These are phyloP conservation scores for Drosophila incognita DNA, from an alignment of 2,888 invertebrate species.

Conservation along the genomic window DNA sequence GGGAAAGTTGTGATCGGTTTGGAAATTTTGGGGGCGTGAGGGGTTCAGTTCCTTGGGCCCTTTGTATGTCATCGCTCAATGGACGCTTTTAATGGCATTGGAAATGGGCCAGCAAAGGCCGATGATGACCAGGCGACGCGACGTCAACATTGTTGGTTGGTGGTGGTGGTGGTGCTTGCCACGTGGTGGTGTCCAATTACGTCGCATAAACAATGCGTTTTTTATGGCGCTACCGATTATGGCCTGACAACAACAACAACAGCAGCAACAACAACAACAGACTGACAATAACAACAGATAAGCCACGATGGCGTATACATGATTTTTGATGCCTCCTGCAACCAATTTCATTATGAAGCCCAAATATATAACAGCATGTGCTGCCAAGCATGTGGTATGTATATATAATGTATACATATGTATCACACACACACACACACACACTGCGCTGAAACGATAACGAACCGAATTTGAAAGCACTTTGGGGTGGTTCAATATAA, in stretches of 20 bases:
- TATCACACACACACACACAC: background rate
- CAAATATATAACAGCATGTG: constrained; percentile 33
- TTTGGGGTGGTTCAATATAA: background rate
- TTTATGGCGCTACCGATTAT: constrained; percentile 75
- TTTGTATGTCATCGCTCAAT: constrained; percentile 66
- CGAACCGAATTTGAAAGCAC: constrained; percentile 14
- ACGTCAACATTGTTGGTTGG: constrained; percentile 30
- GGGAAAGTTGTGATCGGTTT: constrained; percentile 12
- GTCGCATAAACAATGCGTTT: constrained; percentile 80
- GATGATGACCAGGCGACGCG: constrained; percentile 57
- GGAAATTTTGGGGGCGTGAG: background rate
- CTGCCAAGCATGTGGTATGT: constrained; percentile 15
- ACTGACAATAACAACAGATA: constrained; percentile 60
- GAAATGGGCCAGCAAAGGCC: constrained; percentile 62
- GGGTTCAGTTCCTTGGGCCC: constrained; percentile 16
- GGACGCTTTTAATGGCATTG: constrained; percentile 77
- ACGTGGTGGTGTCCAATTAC: constrained; percentile 73
- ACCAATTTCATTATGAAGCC: constrained; percentile 32
- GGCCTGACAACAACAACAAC: constrained; percentile 45
- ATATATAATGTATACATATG: constrained; percentile 17
- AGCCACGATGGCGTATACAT: constrained; percentile 71
- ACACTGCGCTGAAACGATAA: constrained; percentile 2
- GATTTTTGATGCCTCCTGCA: constrained; percentile 59
- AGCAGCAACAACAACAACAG: constrained; percentile 38
- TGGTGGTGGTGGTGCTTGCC: constrained; percentile 1